A percentile compares a stretch with the other conserved stretches of the same genome.
These are phyloP conservation scores for Lucilia sericata DNA, from an alignment of 1,140 invertebrate genomes.

Conservation along the genomic window DNA sequence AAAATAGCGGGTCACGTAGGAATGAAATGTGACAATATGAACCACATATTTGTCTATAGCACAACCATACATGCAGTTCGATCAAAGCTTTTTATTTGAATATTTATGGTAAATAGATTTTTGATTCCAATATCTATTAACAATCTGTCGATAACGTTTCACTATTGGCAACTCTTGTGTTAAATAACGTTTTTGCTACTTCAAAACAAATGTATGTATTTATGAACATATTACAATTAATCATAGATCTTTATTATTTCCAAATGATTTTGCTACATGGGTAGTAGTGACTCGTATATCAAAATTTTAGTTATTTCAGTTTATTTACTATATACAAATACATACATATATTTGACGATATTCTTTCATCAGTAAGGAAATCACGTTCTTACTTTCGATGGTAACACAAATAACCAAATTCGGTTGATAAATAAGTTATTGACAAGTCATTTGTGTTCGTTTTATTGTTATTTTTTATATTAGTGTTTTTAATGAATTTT, in stretches of 20 bases:
- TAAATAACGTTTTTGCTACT: not conserved
- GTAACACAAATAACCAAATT: not conserved
- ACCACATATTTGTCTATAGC: not conserved
- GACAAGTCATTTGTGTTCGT: not conserved
- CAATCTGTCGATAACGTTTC: constrained; percentile 17
- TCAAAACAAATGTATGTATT: too few species aligned
- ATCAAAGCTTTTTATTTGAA: not conserved
- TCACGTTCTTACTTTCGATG: constrained; percentile 20
- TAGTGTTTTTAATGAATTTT: too few species aligned
- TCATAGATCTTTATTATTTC: too few species aligned
- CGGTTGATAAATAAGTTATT: not conserved
- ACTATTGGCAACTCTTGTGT: not conserved
- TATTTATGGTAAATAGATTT: not conserved
- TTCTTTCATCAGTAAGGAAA: not conserved
- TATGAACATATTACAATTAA: too few species aligned
- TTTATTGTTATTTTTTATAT: too few species aligned
- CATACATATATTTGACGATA: too few species aligned
- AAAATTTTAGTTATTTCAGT: too few species aligned
- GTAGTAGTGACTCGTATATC: too few species aligned
- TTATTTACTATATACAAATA: too few species aligned
- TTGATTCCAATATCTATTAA: not conserved
- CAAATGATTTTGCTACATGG: too few species aligned
- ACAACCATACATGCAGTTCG: not conserved
- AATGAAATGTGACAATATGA: constrained; percentile 4
- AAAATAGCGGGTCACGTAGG: constrained; percentile 15